phyloP scores from a whole-genome alignment of 2,888 invertebrate genomes.

The Electrophaes corylata region DNA sequence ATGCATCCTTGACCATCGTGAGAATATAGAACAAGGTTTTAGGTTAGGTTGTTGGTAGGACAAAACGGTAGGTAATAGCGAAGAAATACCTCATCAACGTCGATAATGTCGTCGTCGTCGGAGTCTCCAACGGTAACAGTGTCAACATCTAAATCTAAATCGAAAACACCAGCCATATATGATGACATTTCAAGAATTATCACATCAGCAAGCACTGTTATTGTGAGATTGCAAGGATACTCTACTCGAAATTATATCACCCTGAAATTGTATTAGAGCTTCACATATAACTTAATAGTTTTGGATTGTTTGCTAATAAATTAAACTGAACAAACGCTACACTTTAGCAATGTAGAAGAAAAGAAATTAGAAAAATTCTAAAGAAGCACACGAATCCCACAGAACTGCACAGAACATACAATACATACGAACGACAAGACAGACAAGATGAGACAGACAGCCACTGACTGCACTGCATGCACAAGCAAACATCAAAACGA shows the following conservation, averaged over 20 bases:
- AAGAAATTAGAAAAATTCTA: background rate
- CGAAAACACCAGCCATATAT: constrained; percentile 95
- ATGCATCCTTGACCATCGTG: constrained; percentile 53
- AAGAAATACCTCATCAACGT: constrained; percentile 91
- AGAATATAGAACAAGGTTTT: constrained; percentile 87
- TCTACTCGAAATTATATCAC: background rate
- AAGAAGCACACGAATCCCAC: background rate
- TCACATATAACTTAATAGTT: background rate
- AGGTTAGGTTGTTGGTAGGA: constrained; percentile 56
- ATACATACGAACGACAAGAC: no score
- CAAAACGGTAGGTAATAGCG: constrained; percentile 19
- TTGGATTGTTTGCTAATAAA: constrained; percentile 1
- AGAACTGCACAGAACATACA: no score
- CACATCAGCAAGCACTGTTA: constrained; percentile 75
- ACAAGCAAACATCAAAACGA: no score
- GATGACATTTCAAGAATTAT: constrained; percentile 83
- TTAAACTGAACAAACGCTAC: background rate
- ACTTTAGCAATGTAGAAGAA: background rate
- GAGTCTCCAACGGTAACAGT: constrained; percentile 88
- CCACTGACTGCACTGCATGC: no score
- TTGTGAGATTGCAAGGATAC: constrained; percentile 34
- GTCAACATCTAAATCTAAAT: constrained; percentile 92
- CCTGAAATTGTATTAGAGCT: background rate
- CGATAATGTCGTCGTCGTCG: constrained; percentile 95
- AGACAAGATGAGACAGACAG: no score